Evolutionary conservation across 1,140 invertebrate genomes (phyloP).

Genomic region (Pristionchus pacificus): DNA sequence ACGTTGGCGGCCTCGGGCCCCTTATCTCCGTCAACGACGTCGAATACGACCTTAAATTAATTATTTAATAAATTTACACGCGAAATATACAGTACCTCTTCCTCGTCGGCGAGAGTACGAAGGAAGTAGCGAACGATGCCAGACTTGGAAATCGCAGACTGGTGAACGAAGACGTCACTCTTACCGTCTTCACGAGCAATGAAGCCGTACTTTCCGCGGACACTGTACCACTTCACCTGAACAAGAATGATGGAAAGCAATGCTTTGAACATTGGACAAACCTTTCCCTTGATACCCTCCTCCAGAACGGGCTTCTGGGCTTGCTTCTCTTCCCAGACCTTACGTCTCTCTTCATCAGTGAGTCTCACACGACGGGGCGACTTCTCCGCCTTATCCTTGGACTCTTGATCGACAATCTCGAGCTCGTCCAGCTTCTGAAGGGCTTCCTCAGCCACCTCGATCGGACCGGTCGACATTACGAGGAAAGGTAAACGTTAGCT

Average conservation of each 20-base stretch:
- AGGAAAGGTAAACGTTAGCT: no score
- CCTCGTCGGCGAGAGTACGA: constrained; percentile 30
- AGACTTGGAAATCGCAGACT: constrained; percentile 32
- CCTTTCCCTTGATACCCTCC: constrained; percentile 15
- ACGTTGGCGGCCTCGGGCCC: constrained; percentile 36
- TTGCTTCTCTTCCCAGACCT: constrained; percentile 22
- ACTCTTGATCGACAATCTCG: background rate
- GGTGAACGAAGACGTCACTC: constrained; percentile 35
- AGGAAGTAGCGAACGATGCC: constrained; percentile 26
- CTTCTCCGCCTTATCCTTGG: background rate
- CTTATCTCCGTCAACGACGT: constrained; percentile 32
- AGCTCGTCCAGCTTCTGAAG: constrained; percentile 2
- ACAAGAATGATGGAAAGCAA: constrained; percentile 5
- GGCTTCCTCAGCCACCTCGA: constrained; percentile 5
- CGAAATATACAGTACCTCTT: background rate
- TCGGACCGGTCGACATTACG: background rate
- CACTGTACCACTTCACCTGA: constrained; percentile 35
- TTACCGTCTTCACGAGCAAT: constrained; percentile 28
- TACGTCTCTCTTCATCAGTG: constrained; percentile 3
- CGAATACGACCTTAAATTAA: constrained; percentile 18
- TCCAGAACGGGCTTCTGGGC: constrained; percentile 17
- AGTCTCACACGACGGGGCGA: constrained; percentile 1
- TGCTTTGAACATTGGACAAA: constrained; percentile 19
- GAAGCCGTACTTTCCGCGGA: constrained; percentile 30
- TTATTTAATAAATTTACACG: no score